Evolutionary conservation across 2,888 invertebrate species (phyloP).

Genomic region (Julus scandinavius): DNA sequence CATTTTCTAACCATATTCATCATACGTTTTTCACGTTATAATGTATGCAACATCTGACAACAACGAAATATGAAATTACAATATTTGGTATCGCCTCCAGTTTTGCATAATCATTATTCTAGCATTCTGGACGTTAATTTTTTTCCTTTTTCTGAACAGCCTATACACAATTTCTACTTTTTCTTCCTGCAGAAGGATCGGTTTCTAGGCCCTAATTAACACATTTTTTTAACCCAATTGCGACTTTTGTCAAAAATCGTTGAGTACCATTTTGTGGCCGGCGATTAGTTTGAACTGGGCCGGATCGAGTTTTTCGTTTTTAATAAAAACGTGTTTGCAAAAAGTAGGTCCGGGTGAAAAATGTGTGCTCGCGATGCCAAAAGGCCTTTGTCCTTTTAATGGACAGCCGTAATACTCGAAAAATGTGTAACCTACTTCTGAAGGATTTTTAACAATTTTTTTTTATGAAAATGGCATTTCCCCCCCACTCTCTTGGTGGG

Average conservation of each 20-base stretch:
- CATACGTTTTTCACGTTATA: too few species aligned
- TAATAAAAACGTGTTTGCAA: slow-evolving; percentile 23
- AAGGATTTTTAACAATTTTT: slow-evolving; percentile 45
- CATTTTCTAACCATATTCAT: too few species aligned
- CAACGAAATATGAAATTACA: too few species aligned
- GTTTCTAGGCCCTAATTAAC: neutral
- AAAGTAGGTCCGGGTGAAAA: slow-evolving; percentile 42
- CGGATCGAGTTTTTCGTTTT: slow-evolving; percentile 29
- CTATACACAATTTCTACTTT: too few species aligned
- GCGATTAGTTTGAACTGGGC: neutral
- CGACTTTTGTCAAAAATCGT: neutral
- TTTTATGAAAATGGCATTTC: neutral
- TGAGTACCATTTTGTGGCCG: neutral
- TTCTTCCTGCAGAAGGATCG: neutral
- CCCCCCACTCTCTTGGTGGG: too few species aligned
- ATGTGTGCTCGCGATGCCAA: slow-evolving; percentile 15
- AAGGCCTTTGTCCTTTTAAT: slow-evolving; percentile 50
- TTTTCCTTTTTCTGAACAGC: too few species aligned
- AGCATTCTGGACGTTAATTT: too few species aligned
- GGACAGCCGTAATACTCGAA: slow-evolving; percentile 33
- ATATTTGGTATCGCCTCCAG: too few species aligned
- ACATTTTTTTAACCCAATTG: neutral
- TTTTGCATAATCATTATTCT: too few species aligned
- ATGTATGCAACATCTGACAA: too few species aligned
- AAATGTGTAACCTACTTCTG: slow-evolving; percentile 47